Evolutionary conservation across 2,113 vertebrate species (phyloP), one percentile per base, ranked within the genome.

Genomic region (Heloderma charlesbogerti): DNA sequence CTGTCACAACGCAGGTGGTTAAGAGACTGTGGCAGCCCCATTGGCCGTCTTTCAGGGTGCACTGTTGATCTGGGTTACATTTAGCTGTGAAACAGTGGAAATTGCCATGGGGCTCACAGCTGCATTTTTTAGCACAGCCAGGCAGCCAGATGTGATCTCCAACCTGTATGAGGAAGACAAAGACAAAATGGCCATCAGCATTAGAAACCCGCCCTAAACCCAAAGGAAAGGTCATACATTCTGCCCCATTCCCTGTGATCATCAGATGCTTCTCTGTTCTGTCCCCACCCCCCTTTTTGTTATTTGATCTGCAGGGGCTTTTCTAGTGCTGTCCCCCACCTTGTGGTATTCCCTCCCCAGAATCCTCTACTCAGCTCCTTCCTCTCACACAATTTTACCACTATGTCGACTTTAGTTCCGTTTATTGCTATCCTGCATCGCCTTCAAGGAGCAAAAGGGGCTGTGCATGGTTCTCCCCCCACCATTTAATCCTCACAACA

Each of bases 1-100:
- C 98, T 1, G 94, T 97, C 27, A 96, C 97, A 0, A 82, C 95
- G 91, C 98, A 98, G 63, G 94, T 97, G 85, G 95, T 93, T 93
- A 96, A 85, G 9, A 54, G 15, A 20, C 88, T 87, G 2, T 85
- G 94, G 89, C 97, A 97, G 77, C 94, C 96, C 67, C 91, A 87
- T 2, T 0, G 74, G 0, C 97, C 96, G 0, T 95, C 78, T 92
- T 48, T 86, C 85, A 97, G 82, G 4, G 71, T 84, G 89, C 97
- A 98, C 75, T 93, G n/a, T 67, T 97, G 94, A 54, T 34, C n/a
- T 3, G 71, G 25, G 22, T 94, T 89, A 18, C 97, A 97, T 4
- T 3, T 71, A 0, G 45, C 54, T 1, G 48, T 34, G 67, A 86
- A 88, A 34, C 97, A 97, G 48, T 83, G 40, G 43, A 97, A 90